Evolutionary conservation across 2,797 vertebrate species (phyloP), one percentile per base, ranked within the genome.

Genomic region (Enteromius afrohamiltoni): DNA sequence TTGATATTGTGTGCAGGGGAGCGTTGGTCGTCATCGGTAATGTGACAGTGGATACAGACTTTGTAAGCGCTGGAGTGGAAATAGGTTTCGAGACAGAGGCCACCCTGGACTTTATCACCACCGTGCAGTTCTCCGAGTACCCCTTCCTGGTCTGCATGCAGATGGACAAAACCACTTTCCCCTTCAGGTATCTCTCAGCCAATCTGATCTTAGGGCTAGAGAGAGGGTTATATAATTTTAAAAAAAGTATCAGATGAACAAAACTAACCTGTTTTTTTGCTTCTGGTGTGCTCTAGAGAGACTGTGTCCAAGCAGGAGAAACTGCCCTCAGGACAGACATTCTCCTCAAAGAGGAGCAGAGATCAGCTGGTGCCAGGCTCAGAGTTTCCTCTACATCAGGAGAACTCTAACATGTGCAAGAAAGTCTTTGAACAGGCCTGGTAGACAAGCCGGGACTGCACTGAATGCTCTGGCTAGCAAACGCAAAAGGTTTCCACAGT

Each of bases 321-420:
- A 23, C 87, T 97, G 47, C 90, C 96, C 0, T 95, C 96, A 0
- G 97, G 97, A 83, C 93, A 94, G 83, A 92, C 90, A 0, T 92
- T 95, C 1, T 64, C 91, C 55, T 94, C 92, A 0, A 92, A 82
- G 21, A 96, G 88, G 87, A 93, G 93, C 83, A 96, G 89, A 85
- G 93, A 93, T 88, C 90, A 86, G 49, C 87, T 92, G 0, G 0
- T 97, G 9, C 88, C 95, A 0, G 98, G 98, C 40, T 97, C 96
- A 0, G 97, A 99, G 64, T 96, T 97, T 86, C 98, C 98, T 21
- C 96, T 99, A 77, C 97, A 99, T 88, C 97, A 96, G 89, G 97
- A 98, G 86, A 99, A 99, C 94, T 98, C 98, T 3, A 94, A 98
- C 89, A 99, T 98, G 97, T 99, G 98, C 95, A 98, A 94, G 86